Base-by-base conservation (phyloP, 2,797 vertebrate species). In the Spheniscus humboldti region DNA sequence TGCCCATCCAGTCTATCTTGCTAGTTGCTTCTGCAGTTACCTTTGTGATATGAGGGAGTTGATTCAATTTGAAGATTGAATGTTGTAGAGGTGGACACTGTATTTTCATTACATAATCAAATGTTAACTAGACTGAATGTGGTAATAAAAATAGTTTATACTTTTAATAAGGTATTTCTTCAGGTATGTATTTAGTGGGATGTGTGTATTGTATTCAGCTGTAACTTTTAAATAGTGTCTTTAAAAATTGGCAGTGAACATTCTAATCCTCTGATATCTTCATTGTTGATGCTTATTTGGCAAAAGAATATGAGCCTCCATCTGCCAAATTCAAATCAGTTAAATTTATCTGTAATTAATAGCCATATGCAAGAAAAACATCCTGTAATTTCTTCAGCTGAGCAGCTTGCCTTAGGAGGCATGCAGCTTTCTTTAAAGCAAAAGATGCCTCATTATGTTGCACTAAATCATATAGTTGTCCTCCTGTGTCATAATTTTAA, bases 341-440 rank as follows among this genome's bases (percentile, higher is more conserved):
- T 76, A 75, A 43, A 77, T 91, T 93, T 92, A 67, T 88, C 55
- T 94, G 45, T 91, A 87, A 79, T 93, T 92, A 94, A 86, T 75
- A 94, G 43, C 50, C 64, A 37, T 56, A 80, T 85, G 39, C 71
- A 92, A 86, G 75, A 86, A 87, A 94, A 94, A 53, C 22, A 80
- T 92, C 62, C 62, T 90, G 28, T 67, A 94, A 81, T 86, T 92
- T 77, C 47, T 96, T 92, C 68, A 75, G 19, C 59, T 86, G 66
- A 90, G 82, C 82, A 88, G 25, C 66, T 92, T 91, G 79, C 52
- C 75, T 94, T 82, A 56, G 39, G 52, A 93, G 31, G 33, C 45
- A 62, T 1, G 1, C 55, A 78, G 62, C 41, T 57, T 63, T 60
- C 47, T 81, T 69, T 59, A 87, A 83, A 88, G 79, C 37, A 72